Conservation (phyloP, 2,113 vertebrate species). For the Mesitornis unicolor region DNA sequence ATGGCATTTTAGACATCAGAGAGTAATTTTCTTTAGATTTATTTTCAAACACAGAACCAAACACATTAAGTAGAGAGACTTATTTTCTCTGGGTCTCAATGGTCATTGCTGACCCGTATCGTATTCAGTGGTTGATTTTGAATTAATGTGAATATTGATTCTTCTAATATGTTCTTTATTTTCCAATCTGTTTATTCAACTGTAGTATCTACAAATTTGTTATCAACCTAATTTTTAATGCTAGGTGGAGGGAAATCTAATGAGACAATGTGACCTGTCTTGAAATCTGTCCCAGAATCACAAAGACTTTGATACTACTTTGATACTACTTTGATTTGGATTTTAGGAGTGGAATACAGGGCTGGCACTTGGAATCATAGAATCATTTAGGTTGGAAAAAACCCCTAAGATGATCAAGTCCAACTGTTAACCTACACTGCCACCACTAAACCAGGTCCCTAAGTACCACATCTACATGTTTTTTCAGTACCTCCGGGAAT, state of each 20-base stretch:
- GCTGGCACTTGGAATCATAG: neutral
- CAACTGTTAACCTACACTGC: too few species aligned
- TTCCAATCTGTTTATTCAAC: neutral
- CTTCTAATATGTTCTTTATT: neutral
- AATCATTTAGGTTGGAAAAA: too few species aligned
- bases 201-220: neutral
- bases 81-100: neutral
- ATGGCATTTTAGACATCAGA: neutral
- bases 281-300: neutral
- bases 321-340: neutral
- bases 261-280: neutral
- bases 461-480: too few species aligned
- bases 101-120: neutral
- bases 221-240: neutral
- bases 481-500: too few species aligned
- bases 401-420: too few species aligned
- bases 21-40: neutral
- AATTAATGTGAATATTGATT: neutral
- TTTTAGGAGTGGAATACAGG: neutral
- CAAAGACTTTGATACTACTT: neutral
- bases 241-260: neutral
- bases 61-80: neutral
- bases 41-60: neutral
- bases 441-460: too few species aligned
- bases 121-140: neutral